Evolutionary conservation across 1,140 invertebrate species (phyloP), one percentile per base, ranked within the genome.

Genomic region (Platyscapa corneri): DNA sequence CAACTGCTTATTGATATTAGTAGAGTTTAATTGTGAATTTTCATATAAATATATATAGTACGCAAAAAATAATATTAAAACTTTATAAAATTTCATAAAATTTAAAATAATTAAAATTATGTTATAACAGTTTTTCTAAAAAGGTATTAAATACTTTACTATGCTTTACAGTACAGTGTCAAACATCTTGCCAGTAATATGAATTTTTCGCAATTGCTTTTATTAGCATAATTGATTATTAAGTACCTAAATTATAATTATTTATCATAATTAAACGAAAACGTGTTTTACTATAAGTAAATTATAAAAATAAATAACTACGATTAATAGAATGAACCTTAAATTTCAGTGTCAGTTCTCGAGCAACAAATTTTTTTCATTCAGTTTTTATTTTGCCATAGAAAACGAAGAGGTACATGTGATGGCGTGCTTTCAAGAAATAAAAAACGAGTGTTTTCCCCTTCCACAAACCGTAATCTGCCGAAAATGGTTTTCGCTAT

Each of bases 401-500:
- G 64, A 46, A 81, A 81, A 70, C 37, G 64, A 70, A 81, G 34
- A 67, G 67, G 7, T n/a, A 49, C 23, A 49, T 56, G 72, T 42
- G 34, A 60, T 60, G 20, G 20, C 27, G 56, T 60, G 56, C 10
- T 53, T 27, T 60, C 56, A 10, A 60, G 56, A 60, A 60, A 60
- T 60, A 27, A 60, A 60, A 60, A 60, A 23, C 27, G 56, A 60
- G 56, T 60, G 23, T 56, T 49, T 49, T n/a, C n/a, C 56, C 10
- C 49, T 77, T 32, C 64, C 27, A 34, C 42, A 39, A 18, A 42
- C 23, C 56, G 65, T 49, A 64, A 23, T 27, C 49, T 46, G 34
- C 75, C 80, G 23, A 82, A 86, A 86, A 86, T 77, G 84, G 42
- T 42, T 82, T 82, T 82, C 42, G 74, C 84, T 86, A 86, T 86